Conservation (phyloP, 2,888 invertebrate genomes). For the Agrochola litura region DNA sequence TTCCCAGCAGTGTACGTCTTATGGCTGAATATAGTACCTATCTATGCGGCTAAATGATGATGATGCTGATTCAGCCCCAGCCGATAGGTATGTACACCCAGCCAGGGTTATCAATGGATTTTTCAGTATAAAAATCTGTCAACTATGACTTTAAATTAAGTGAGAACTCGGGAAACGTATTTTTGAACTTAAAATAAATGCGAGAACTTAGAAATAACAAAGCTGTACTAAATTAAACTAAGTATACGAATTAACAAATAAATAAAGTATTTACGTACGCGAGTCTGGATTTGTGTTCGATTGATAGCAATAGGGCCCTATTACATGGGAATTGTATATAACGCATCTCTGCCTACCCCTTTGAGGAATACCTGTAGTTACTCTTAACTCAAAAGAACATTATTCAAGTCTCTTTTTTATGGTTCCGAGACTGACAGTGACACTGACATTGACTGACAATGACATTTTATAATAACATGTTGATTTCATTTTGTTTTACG, state of each 20-base stretch:
- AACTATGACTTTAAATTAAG: no score
- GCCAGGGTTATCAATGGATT: background rate
- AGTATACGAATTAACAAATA: background rate
- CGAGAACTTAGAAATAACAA: background rate
- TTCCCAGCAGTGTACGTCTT: background rate
- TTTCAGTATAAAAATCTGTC: background rate
- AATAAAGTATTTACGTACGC: background rate
- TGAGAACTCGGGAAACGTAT: background rate
- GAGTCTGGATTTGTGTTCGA: no score
- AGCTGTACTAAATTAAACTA: background rate
- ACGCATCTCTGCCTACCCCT: background rate
- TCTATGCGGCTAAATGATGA: background rate
- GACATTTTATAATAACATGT: slow-evolving; percentile 20
- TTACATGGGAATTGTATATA: background rate
- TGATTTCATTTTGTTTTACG: background rate
- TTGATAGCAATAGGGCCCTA: background rate
- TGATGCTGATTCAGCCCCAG: background rate
- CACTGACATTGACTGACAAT: slow-evolving; percentile 18
- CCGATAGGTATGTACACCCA: background rate
- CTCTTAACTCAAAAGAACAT: slow-evolving; percentile 21
- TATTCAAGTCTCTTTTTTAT: slow-evolving; percentile 9
- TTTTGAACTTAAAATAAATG: background rate
- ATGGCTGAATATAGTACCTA: background rate
- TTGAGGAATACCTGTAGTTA: background rate
- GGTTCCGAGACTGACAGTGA: slow-evolving; percentile 16